Percentiles rank a stretch among this genome's conserved stretches.
These are phyloP conservation scores for Lampris megalopsis DNA, from an alignment of 2,113 vertebrate species.

Conservation along the genomic window DNA sequence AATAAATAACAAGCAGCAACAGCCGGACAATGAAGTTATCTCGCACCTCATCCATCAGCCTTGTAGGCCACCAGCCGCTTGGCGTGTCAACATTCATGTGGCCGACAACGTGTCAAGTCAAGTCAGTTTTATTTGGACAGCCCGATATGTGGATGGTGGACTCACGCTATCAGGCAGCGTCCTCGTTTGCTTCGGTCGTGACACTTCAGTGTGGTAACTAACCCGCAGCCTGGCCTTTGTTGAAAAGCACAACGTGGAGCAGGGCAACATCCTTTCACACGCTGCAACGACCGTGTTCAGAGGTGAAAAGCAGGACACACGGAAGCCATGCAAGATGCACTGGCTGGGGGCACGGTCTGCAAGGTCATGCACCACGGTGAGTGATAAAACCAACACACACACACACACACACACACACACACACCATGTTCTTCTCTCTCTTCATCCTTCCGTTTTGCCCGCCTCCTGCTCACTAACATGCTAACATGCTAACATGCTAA, in stretches of 20 bases:
- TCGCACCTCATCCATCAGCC: no score
- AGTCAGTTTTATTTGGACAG: no score
- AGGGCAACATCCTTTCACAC: not conserved
- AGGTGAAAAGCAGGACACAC: slow-evolving; percentile 48
- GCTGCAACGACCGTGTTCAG: slow-evolving; percentile 18
- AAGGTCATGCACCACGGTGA: slow-evolving; percentile 23
- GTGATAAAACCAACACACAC: slow-evolving; percentile 34
- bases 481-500: not conserved
- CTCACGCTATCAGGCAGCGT: not conserved
- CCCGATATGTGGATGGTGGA: no score
- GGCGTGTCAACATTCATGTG: no score
- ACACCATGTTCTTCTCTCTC: not conserved
- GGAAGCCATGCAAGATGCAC: slow-evolving; percentile 20
- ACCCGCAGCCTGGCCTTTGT: not conserved
- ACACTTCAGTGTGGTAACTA: not conserved
- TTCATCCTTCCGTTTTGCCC: not conserved
- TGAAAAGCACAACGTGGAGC: slow-evolving; percentile 27
- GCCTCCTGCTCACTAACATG: no score
- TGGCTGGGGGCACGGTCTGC: slow-evolving; percentile 37
- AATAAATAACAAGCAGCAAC: no score
- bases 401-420: not conserved
- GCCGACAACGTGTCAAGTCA: no score
- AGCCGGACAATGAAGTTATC: no score
- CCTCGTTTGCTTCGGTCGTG: not conserved
- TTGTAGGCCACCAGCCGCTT: no score